Evolutionary conservation across 2,888 invertebrate species (phyloP).

Genomic region (Drosophila meridiana): DNA sequence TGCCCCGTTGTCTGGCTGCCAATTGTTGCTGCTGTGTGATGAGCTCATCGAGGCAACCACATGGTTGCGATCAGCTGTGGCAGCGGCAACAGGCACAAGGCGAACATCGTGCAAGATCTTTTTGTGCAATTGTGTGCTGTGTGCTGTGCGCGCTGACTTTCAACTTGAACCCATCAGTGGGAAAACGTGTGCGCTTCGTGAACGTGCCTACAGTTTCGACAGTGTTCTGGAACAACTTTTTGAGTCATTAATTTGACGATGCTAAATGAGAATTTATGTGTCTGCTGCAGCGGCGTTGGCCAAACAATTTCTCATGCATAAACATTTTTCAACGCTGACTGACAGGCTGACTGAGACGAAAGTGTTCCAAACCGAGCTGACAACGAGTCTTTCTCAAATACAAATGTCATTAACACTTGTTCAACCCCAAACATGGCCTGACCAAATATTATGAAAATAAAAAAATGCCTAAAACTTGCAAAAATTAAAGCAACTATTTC

Average conservation of each 20-base stretch:
- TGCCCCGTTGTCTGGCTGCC: constrained; percentile 13
- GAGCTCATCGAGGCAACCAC: constrained; percentile 64
- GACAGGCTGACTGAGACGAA: constrained; percentile 47
- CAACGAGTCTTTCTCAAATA: constrained; percentile 49
- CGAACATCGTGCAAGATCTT: constrained; percentile 24
- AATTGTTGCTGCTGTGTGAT: constrained; percentile 20
- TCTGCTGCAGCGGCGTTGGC: constrained; percentile 67
- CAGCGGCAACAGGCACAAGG: constrained; percentile 10
- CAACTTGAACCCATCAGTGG: constrained; percentile 45
- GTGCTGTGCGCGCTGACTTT: constrained; percentile 37
- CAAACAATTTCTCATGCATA: constrained; percentile 70
- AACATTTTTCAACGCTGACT: constrained; percentile 71
- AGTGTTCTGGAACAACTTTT: constrained; percentile 56
- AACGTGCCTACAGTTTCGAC: constrained; percentile 39
- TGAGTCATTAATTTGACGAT: constrained; percentile 78
- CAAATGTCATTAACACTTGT: constrained; percentile 79
- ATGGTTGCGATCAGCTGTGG: constrained; percentile 62
- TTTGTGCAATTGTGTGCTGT: constrained; percentile 28
- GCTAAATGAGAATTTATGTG: constrained; percentile 80
- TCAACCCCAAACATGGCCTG: constrained; percentile 40
- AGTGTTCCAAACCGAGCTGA: constrained; percentile 28
- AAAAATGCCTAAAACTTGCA: constrained; percentile 27
- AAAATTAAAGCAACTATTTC: constrained; percentile 29
- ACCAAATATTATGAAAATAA: constrained; percentile 52
- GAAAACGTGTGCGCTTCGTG: constrained; percentile 37